These are phyloP conservation scores for Hippopotamyrus pictus DNA, from an alignment of 2,797 vertebrate species.

Conservation along the genomic window DNA sequence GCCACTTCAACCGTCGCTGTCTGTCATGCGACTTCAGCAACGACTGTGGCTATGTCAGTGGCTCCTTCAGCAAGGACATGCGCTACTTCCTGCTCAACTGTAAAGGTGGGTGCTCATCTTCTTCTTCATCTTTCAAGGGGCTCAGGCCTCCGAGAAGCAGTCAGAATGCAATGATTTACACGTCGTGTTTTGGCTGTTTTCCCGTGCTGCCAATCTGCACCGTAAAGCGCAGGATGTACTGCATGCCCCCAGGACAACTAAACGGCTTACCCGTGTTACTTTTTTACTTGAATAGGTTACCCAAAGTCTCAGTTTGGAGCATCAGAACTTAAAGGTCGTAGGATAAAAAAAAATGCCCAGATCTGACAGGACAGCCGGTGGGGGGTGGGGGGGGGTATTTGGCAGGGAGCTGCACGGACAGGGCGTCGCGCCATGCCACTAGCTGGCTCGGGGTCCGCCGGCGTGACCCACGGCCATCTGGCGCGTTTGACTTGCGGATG, in stretches of 20 bases:
- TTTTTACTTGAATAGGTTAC: background rate
- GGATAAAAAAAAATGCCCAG: background rate
- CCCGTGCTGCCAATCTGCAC: background rate
- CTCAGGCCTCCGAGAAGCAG: background rate
- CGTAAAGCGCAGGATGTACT: background rate
- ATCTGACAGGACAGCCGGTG: background rate
- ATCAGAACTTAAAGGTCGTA: background rate
- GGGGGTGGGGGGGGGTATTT: background rate
- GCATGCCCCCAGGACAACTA: background rate
- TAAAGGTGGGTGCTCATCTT: slow-evolving; percentile 64
- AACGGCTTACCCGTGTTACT: background rate
- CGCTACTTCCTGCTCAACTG: slow-evolving; percentile 83
- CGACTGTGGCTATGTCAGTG: slow-evolving; percentile 79
- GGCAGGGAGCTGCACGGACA: background rate
- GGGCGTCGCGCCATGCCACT: background rate
- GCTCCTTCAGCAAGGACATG: slow-evolving; percentile 78
- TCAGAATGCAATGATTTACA: background rate
- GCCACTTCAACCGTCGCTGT: slow-evolving; percentile 84
- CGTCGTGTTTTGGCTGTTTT: background rate
- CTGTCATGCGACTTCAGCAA: slow-evolving; percentile 78
- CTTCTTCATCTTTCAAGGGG: background rate
- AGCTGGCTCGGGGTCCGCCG: background rate
- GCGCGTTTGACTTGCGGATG: background rate
- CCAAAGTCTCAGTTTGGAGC: background rate
- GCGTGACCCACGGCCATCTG: background rate